Evolutionary conservation across 2,113 vertebrate genomes (phyloP), one percentile per base, ranked within the genome.

Genomic region (Probosciger aterrimus): DNA sequence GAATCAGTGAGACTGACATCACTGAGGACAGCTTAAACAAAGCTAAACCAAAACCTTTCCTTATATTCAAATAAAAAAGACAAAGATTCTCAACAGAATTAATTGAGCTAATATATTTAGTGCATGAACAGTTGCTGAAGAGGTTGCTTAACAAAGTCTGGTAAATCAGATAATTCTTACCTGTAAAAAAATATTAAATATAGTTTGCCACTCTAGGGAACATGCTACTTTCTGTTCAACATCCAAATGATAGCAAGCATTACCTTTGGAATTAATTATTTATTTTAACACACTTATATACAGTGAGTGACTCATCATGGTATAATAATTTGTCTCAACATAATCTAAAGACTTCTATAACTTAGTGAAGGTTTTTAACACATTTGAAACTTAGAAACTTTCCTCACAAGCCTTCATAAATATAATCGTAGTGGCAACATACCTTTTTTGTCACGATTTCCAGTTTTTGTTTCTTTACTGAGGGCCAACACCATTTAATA

Each of bases 261-360:
- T 92, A 65, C 52, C 49, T 95, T 93, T 86, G 78, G 82, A 89
- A 86, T 64, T 83, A 91, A 80, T 79, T 53, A 55, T 93, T 96
- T 64, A 92, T 96, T 95, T 93, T 77, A 64, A 80, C 62, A 63
- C 87, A 68, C 16, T 91, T 95, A 82, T n/a, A 67, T n/a, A 91
- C 93, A 94, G 53, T 31, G 69, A 86, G 53, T n/a, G 82, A 67
- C 22, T 93, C 65, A 63, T 47, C 39, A 65, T 76, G 67, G 79
- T 68, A 64, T 37, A 86, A 77, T 80, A 90, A 30, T 46, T 84
- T 78, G 47, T 75, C 91, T 57, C 22, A 65, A 81, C 62, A 82
- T 91, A 87, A 78, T n/a, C 68, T 84, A 77, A 70, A 82, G 83
- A 65, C 18, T 91, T 83, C 18, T 70, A 46, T 28, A 41, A 65